Percentiles rank a stretch among this genome's conserved stretches.
These are phyloP conservation scores for Pangasius sanitwongsei DNA, from an alignment of 2,797 vertebrate genomes.

Conservation along the genomic window DNA sequence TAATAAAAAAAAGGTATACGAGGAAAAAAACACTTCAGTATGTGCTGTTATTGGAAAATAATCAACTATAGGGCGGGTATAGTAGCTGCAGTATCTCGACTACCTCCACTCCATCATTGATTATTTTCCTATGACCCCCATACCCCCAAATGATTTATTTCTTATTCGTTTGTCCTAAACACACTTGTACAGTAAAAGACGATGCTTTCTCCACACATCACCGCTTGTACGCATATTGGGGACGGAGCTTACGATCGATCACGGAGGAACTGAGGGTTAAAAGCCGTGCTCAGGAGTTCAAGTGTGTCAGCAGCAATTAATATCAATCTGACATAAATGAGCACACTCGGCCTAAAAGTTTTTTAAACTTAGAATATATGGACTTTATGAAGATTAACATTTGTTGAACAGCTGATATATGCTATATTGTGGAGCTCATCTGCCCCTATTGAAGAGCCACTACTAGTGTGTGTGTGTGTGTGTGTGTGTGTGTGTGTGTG, in stretches of 20 bases:
- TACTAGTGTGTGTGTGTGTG: not conserved
- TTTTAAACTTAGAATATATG: not conserved
- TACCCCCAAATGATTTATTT: not conserved
- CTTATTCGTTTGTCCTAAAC: not conserved
- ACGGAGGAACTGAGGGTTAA: not conserved
- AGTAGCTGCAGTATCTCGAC: not conserved
- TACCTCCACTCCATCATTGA: not conserved
- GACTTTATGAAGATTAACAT: not conserved
- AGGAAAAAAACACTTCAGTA: not conserved
- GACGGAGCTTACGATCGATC: not conserved
- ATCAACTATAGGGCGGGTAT: not conserved
- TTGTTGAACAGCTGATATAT: not conserved
- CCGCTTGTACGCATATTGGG: not conserved
- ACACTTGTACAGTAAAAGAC: not conserved
- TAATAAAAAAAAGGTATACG: not conserved
- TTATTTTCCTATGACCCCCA: not conserved
- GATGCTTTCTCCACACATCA: not conserved
- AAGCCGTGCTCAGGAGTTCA: not conserved
- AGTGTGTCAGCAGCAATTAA: not conserved
- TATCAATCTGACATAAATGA: not conserved
- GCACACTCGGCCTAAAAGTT: not conserved
- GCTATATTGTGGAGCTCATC: not conserved
- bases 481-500: conserved; percentile 5
- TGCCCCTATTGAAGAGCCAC: not conserved
- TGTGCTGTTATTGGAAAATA: not conserved